Conservation (phyloP, 1,140 invertebrate species). For the Drosophila arawakana region DNA sequence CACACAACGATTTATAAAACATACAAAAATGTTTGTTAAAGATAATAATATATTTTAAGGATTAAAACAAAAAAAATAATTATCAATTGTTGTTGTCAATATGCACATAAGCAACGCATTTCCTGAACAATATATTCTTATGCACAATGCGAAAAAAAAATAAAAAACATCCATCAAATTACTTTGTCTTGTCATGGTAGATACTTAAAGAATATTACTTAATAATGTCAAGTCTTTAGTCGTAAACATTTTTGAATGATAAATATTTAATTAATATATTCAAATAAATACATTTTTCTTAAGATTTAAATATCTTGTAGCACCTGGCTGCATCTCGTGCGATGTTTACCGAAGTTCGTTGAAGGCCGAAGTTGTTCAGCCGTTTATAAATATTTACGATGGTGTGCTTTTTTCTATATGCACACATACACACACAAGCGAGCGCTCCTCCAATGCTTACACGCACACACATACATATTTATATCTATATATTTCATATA, state of each 20-base stretch:
- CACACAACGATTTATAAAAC: too few species aligned
- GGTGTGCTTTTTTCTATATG: conserved; percentile 52
- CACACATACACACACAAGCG: conserved; percentile 9
- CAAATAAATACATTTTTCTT: neutral
- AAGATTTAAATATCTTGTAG: conserved; percentile 14
- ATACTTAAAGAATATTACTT: neutral
- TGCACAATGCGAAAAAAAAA: too few species aligned
- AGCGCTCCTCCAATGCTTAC: conserved; percentile 6
- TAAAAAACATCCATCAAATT: too few species aligned
- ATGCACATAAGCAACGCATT: too few species aligned
- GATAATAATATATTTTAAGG: too few species aligned
- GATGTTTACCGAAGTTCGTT: conserved; percentile 23
- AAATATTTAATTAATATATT: neutral
- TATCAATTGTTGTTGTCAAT: too few species aligned
- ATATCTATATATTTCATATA: conserved; percentile 43
- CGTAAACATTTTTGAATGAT: neutral
- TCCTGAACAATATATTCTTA: too few species aligned
- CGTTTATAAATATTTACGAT: conserved; percentile 61
- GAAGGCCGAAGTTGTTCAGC: conserved; percentile 37
- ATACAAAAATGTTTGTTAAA: too few species aligned
- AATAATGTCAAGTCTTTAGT: neutral
- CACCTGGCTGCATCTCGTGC: conserved; percentile 17
- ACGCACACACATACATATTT: conserved; percentile 40
- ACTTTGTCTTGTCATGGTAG: neutral
- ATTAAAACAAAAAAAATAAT: too few species aligned